Base-by-base conservation (phyloP, 2,888 invertebrate genomes). In the Meliscaeva auricollis region DNA sequence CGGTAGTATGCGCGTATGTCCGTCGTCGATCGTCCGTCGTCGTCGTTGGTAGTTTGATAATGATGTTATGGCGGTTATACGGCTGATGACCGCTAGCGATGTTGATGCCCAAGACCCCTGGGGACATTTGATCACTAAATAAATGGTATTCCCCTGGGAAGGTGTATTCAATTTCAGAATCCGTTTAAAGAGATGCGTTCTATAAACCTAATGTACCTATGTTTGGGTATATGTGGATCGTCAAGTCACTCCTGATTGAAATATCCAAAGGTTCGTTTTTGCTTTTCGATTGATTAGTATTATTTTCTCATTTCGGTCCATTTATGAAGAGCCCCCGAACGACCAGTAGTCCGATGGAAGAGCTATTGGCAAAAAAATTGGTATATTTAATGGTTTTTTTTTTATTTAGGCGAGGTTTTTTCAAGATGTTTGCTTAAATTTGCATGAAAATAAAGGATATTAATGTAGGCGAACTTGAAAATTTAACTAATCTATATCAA, bases 101-200 rank as follows among this genome's bases (percentile, higher is more conserved):
- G 70, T 68, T 80, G 81, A 85, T 77, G 76, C 38, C 38, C 1
- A 73, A 77, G 81, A 81, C 85, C 85, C 85, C 85, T 77, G 76
- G 85, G 85, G 85, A 81, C 85, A 73, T 77, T 81, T 85, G 80
- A 85, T 81, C 85, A 81, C 85, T 85, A 85, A 85, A 85, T 85
- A 76, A 85, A 81, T 85, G 81, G 76, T 77, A 77, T 73, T 81
- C 85, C 81, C 85, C 50, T 56, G 81, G 56, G 85, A 73, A 76
- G 58, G 62, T 69, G 85, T 73, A 77, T 85, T 76, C 72, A 69
- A 77, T 85, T 81, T 81, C 85, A 62, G 69, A n/a, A n/a, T n/a
- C n/a, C n/a, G n/a, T n/a, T n/a, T n/a, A n/a, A n/a, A 41, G 75
- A 74, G 35, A 64, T 69, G 66, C 41, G 30, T 79, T 74, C 58